Percentiles rank a stretch among this genome's conserved stretches.
Evolutionary conservation across 35 echinoderm and acorn worm species (phyloP).

Genomic region (Amphiura filiformis): DNA sequence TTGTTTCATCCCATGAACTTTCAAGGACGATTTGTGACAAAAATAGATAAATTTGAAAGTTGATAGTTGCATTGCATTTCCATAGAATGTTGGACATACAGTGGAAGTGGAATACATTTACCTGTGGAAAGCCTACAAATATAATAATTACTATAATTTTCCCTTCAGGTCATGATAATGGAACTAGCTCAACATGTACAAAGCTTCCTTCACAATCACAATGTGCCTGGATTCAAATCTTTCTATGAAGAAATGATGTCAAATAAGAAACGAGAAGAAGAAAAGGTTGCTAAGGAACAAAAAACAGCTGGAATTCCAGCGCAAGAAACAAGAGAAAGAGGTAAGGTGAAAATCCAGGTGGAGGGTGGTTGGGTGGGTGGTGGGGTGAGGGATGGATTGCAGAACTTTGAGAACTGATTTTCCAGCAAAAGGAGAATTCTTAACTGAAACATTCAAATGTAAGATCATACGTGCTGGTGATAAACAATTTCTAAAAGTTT

Average conservation of each 20-base stretch:
- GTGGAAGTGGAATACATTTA: too few relatives aligned
- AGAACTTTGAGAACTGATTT: neutral
- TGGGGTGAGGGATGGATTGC: neutral
- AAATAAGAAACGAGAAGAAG: conserved; percentile 75
- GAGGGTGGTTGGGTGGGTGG: too few relatives aligned
- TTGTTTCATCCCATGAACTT: too few relatives aligned
- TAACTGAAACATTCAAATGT: too few relatives aligned
- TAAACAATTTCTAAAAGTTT: too few relatives aligned
- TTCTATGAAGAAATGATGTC: conserved; percentile 98
- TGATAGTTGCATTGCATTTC: too few relatives aligned
- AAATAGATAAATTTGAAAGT: too few relatives aligned
- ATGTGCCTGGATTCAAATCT: conserved; percentile 78
- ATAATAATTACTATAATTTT: neutral
- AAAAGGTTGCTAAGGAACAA: conserved; percentile 73
- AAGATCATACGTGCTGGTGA: too few relatives aligned
- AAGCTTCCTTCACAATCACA: conserved; percentile 85
- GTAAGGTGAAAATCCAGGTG: too few relatives aligned
- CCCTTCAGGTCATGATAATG: conserved; percentile 86
- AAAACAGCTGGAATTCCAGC: conserved; percentile 58
- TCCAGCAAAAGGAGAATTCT: neutral
- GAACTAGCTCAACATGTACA: conserved; percentile 81
- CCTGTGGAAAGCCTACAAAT: too few relatives aligned
- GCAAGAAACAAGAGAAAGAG: conserved; percentile 76
- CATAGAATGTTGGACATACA: too few relatives aligned
- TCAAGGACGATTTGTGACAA: too few relatives aligned